Evolutionary conservation across 2,888 invertebrate species (phyloP).

Genomic region (Enoplolaimus lenunculus): DNA sequence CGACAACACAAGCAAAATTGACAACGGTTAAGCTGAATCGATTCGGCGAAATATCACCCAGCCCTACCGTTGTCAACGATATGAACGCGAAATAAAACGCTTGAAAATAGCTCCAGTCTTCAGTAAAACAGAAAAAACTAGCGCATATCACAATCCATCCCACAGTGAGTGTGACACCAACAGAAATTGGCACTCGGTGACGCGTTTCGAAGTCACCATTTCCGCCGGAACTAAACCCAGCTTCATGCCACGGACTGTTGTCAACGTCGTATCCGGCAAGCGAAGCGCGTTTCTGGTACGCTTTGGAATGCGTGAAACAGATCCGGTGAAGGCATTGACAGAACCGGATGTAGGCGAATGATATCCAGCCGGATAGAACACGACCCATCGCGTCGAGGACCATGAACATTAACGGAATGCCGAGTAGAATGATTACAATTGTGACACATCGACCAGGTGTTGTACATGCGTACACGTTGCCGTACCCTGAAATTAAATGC

Average conservation of each 20-base stretch:
- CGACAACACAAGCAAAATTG: neutral
- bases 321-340: too few species aligned
- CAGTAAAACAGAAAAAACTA: neutral
- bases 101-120: slow-evolving; percentile 13
- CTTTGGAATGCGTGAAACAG: neutral
- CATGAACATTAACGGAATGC: slow-evolving; percentile 8
- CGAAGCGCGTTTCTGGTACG: neutral
- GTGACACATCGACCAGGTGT: neutral
- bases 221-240: too few species aligned
- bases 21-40: neutral
- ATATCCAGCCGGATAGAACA: neutral
- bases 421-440: slow-evolving; percentile 8
- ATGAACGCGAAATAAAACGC: slow-evolving; percentile 12
- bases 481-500: slow-evolving; percentile 9
- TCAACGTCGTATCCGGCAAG: too few species aligned
- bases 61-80: slow-evolving; percentile 13
- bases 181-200: neutral
- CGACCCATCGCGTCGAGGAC: slow-evolving; percentile 16
- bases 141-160: slow-evolving; percentile 8
- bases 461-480: slow-evolving; percentile 14
- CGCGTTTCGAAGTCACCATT: too few species aligned
- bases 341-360: neutral
- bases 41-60: slow-evolving; percentile 8
- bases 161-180: neutral
- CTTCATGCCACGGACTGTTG: neutral